Evolutionary conservation across 2,113 vertebrate genomes (phyloP), one percentile per base, ranked within the genome.

Genomic region (Saguinus imperator): DNA sequence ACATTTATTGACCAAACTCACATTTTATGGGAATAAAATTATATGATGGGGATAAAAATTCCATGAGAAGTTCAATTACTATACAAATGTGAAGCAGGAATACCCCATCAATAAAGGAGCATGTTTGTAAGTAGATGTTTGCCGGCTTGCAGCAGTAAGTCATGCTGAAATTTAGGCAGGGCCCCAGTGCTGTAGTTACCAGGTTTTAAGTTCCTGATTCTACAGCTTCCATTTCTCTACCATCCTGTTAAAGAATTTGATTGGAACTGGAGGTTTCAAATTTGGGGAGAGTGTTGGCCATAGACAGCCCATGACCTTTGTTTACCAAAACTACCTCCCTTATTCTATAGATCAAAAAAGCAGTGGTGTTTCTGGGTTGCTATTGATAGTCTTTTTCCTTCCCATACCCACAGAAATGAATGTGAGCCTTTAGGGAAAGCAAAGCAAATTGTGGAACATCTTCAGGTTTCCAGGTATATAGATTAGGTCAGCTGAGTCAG

Each of bases 21-120:
- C 52, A 93, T 55, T 57, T 87, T 76, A 77, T 91, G 43, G 35
- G 57, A 93, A 66, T 88, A 82, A 97, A 95, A 94, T 85, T 90
- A 73, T 90, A 27, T 57, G 52, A 58, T 68, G 37, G 20, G 68
- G 45, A 77, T 84, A 82, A 85, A 96, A 92, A 70, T 45, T 20
- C 16, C 76, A 17, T 27, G 6, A 84, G 72, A 95, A 73, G 79
- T 85, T 90, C n/a, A 80, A 72, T 87, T 75, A 27, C 25, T 76
- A 61, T 6, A 58, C 45, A n/a, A 48, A 85, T 66, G 55, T 14
- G 48, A 94, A 50, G 14, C 55, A n/a, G 27, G 29, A 43, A 6
- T n/a, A 16, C 12, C 18, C 40, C 32, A 4, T 61, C 87, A 72
- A 35, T 82, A 87, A 79, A 66, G 20, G 21, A 61, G 2, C 12